Evolutionary conservation across 2,888 invertebrate species (phyloP).

Genomic region (Dendrolimus houi): DNA sequence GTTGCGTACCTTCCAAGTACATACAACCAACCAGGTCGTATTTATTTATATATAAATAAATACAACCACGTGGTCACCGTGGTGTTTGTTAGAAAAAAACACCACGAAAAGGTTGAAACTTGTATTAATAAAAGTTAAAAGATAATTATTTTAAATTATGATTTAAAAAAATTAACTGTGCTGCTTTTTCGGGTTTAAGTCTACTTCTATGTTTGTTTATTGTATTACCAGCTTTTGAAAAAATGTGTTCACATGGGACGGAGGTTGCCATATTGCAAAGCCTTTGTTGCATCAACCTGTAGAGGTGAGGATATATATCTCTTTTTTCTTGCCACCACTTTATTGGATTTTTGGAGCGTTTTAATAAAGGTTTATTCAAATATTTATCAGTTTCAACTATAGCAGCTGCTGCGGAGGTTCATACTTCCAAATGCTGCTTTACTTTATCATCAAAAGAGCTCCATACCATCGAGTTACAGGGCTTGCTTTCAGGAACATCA

Average conservation of each 20-base stretch:
- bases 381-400: conserved; percentile 4
- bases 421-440: background rate
- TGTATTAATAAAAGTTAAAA: background rate
- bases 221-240: conserved; percentile 3
- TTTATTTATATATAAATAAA: background rate
- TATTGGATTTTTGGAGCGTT: background rate
- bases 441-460: conserved; percentile 2
- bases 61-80: no score
- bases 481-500: background rate
- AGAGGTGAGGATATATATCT: conserved; percentile 1
- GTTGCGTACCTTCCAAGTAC: background rate
- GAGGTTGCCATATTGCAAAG: conserved; percentile 1
- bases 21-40: background rate
- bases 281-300: conserved; percentile 1
- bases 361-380: background rate
- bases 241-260: conserved; percentile 5
- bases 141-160: background rate
- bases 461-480: conserved; percentile 1
- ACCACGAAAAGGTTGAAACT: background rate
- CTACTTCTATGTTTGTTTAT: conserved; percentile 1
- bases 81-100: background rate
- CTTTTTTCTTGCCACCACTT: conserved; percentile 2
- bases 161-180: background rate
- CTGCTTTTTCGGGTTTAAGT: background rate
- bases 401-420: conserved; percentile 1